phyloP scores from a whole-genome alignment of 2,797 vertebrate genomes.

The Chrosomus eos region DNA sequence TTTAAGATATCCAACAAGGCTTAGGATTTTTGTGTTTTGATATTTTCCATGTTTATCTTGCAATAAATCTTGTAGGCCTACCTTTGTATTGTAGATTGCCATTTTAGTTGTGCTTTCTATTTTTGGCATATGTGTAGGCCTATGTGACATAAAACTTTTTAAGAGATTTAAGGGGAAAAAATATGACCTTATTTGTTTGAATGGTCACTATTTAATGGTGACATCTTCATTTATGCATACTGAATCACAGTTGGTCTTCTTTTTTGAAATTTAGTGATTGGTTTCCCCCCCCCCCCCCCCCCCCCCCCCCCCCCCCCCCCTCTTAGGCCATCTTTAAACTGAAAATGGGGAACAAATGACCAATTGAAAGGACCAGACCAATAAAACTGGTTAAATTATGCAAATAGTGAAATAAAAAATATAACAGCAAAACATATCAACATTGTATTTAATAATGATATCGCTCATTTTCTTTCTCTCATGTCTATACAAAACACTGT shows the following conservation, averaged over 20 bases:
- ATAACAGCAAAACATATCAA: background rate
- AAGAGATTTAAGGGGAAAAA: background rate
- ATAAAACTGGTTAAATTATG: background rate
- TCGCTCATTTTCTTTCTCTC: background rate
- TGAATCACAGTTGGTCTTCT: background rate
- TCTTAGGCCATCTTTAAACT: no score
- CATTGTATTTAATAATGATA: background rate
- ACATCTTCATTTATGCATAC: background rate
- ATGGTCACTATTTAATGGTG: background rate
- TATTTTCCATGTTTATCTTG: background rate
- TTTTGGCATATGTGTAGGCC: no score
- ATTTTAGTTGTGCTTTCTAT: background rate
- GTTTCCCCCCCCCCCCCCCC: background rate
- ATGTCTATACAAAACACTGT: background rate
- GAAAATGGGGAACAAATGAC: background rate
- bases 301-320: fast-evolving
- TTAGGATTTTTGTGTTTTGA: constrained; percentile 10
- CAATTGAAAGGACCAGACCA: background rate
- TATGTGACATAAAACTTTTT: no score
- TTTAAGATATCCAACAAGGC: constrained; percentile 7
- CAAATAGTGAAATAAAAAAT: background rate
- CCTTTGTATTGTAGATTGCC: background rate
- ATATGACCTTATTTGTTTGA: background rate
- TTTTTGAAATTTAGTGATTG: background rate
- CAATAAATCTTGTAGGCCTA: constrained; percentile 5